Evolutionary conservation across 1,140 invertebrate species (phyloP).

Genomic region (Euwallacea similis): DNA sequence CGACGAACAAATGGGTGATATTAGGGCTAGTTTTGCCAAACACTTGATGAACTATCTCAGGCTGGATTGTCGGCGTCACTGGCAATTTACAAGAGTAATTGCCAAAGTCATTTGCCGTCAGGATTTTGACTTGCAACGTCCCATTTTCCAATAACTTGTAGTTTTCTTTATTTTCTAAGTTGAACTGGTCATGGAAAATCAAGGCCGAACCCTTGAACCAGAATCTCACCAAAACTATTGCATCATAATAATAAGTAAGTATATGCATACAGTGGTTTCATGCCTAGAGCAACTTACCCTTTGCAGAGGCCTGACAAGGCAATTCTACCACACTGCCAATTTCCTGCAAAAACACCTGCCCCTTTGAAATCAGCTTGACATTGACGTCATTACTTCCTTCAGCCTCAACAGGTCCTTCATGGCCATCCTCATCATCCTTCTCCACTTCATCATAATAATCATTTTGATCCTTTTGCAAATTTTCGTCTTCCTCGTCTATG

Average conservation of each 20-base stretch:
- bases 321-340: constrained; percentile 3
- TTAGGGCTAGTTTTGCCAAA: neutral
- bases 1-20: constrained; percentile 7
- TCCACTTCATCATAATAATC: constrained; percentile 12
- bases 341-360: constrained; percentile 5
- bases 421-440: neutral
- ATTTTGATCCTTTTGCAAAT: constrained; percentile 22
- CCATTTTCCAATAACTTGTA: constrained; percentile 12
- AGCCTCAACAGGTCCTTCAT: constrained; percentile 5
- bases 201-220: constrained; percentile 9
- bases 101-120: constrained; percentile 10
- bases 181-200: constrained; percentile 15
- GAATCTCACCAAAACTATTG: constrained; percentile 2
- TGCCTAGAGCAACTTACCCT: neutral
- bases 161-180: constrained; percentile 1
- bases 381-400: constrained; percentile 5
- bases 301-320: constrained; percentile 12
- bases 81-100: constrained; percentile 20
- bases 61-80: neutral
- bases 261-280: neutral
- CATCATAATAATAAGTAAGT: too few species aligned
- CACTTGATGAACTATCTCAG: constrained; percentile 15
- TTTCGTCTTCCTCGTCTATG: constrained; percentile 7
- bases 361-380: constrained; percentile 12
- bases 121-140: constrained; percentile 8